Conservation (phyloP, 2,888 invertebrate species). For the Chalcosyrphus nemorum region DNA sequence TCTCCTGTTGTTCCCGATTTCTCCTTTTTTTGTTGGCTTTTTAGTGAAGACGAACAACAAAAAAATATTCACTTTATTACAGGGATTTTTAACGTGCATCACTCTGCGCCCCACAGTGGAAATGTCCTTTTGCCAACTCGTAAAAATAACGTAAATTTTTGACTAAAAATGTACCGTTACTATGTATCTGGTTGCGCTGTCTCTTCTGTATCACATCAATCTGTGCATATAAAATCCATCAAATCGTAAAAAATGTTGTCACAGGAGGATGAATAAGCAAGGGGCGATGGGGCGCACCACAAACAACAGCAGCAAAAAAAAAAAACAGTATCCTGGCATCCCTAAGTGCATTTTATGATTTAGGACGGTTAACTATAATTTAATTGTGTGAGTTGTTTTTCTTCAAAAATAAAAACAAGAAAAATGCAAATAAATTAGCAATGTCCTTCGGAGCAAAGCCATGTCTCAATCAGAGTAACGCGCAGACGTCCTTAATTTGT, state of each 20-base stretch:
- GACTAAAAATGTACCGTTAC: constrained; percentile 4
- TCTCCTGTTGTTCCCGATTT: not conserved
- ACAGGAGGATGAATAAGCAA: not conserved
- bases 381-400: constrained; percentile 8
- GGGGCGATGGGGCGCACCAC: not conserved
- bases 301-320: no score
- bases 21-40: not conserved
- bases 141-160: constrained; percentile 35
- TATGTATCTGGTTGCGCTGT: not conserved
- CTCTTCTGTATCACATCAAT: constrained; percentile 1
- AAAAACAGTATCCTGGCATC: not conserved
- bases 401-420: not conserved
- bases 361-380: constrained; percentile 20
- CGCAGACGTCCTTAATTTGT: constrained; percentile 28
- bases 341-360: constrained; percentile 37
- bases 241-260: constrained; percentile 4
- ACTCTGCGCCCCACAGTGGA: not conserved
- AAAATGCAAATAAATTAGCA: constrained; percentile 14
- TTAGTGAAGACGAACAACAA: not conserved
- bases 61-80: constrained; percentile 12
- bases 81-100: constrained; percentile 12
- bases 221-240: constrained; percentile 29
- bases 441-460: not conserved
- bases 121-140: constrained; percentile 30
- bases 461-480: constrained; percentile 4